Evolutionary conservation across 2,113 vertebrate species (phyloP).

Genomic region (Heterotilapia buettikoferi): DNA sequence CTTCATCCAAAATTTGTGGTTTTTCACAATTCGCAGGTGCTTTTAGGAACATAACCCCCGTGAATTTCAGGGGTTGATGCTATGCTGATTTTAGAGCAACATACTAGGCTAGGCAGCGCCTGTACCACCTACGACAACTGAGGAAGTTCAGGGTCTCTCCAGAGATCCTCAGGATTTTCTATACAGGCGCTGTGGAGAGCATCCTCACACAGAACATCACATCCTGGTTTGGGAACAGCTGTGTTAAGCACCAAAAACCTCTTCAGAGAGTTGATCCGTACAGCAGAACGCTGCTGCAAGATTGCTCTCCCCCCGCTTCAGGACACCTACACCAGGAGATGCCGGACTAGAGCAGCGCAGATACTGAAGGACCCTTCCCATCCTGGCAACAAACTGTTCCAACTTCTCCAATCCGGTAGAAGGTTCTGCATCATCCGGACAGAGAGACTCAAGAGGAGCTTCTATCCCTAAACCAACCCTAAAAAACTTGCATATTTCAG

Average conservation of each 20-base stretch:
- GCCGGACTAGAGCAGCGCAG: too few relatives aligned
- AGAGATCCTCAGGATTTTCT: background rate
- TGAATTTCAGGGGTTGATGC: background rate
- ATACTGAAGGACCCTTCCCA: too few relatives aligned
- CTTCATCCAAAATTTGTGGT: background rate
- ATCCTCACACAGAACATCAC: background rate
- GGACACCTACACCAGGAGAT: too few relatives aligned
- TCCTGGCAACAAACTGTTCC: too few relatives aligned
- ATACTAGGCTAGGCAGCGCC: background rate
- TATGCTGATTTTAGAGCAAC: background rate
- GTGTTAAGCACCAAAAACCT: too few relatives aligned
- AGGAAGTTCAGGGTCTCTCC: too few relatives aligned
- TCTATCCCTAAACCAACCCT: too few relatives aligned
- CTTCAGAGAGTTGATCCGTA: background rate
- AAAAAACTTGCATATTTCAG: background rate
- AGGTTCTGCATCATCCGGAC: background rate
- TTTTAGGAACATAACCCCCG: background rate
- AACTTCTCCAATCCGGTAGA: too few relatives aligned
- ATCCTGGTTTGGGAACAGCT: accelerated
- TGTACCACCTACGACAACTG: background rate
- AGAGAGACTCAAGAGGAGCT: too few relatives aligned
- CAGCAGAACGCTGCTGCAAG: too few relatives aligned
- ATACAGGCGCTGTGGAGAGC: too few relatives aligned
- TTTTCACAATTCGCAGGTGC: background rate
- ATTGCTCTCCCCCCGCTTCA: too few relatives aligned